Base-by-base conservation (phyloP, 2,888 invertebrate species). In the Lycaena phlaeas region DNA sequence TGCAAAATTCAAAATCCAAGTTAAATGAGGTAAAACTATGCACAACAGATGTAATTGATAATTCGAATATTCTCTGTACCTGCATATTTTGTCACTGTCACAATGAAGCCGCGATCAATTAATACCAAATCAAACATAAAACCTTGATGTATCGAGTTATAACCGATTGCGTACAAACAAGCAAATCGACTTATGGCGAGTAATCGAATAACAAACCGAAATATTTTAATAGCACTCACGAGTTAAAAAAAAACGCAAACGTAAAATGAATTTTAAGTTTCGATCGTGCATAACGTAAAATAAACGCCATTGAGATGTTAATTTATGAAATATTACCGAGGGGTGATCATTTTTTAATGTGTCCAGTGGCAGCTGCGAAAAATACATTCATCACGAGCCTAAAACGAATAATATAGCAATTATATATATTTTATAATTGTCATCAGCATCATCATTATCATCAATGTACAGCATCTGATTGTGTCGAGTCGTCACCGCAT, bases 291-390 rank as follows among this genome's bases (percentile, higher is more conserved):
- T 18, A n/a, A n/a, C 18, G 12, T 18, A 34, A 34, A 34, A 22
- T 31, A 34, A 22, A 34, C 9, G 12, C 11, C 18, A 34, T 14
- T 29, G 28, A 9, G 28, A 14, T 14, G 34, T 34, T 18, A 34
- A 34, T 34, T 34, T 34, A 34, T 34, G 34, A 22, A 34, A 34
- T 34, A 34, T 34, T 34, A 34, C 22, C 22, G 18, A 7, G 11
- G 12, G 18, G 11, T 7, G 18, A 34, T 34, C 18, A 18, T 34
- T 22, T 22, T 34, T 34, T 34, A 34, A 34, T 34, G 18, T 18
- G 34, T 18, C 34, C 17, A 11, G 22, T 34, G 18, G 22, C 34
- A 34, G 22, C 18, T 12, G 34, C 17, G 18, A 9, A 22, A 22
- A 22, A 34, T 12, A 9, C 34, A 22, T 34, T 15, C 4, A 34